A percentile compares a stretch with the other conserved stretches of the same genome.
These are phyloP conservation scores for Ophiodon elongatus DNA, from an alignment of 2,113 vertebrate genomes.

Conservation along the genomic window DNA sequence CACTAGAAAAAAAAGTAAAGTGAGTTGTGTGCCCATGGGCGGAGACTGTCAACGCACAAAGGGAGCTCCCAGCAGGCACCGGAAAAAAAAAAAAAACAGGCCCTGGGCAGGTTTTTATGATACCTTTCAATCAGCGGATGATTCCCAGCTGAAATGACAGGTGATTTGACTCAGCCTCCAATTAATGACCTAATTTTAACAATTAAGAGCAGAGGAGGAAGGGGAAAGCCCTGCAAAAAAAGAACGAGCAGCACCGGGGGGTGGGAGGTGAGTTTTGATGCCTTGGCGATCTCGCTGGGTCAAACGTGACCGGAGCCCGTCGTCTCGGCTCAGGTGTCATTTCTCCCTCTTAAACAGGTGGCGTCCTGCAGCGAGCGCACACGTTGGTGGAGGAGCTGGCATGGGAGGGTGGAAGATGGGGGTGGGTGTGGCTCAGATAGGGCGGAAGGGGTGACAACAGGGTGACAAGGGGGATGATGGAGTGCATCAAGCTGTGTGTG, in stretches of 20 bases:
- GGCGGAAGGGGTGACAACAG: constrained; percentile 57
- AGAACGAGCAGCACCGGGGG: constrained; percentile 10
- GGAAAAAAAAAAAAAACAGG: constrained; percentile 54
- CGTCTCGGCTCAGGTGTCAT: constrained; percentile 35
- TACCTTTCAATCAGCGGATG: constrained; percentile 84
- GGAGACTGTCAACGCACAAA: constrained; percentile 72
- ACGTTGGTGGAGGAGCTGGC: constrained; percentile 35
- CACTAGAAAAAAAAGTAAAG: constrained; percentile 51
- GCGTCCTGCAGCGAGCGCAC: constrained; percentile 43
- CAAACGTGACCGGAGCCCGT: constrained; percentile 39
- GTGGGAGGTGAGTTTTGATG: constrained; percentile 48
- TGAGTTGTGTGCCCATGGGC: constrained; percentile 75
- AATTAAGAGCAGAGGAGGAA: constrained; percentile 82
- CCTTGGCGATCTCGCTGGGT: constrained; percentile 20
- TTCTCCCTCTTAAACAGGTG: constrained; percentile 43
- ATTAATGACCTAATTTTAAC: constrained; percentile 87
- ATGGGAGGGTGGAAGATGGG: constrained; percentile 13
- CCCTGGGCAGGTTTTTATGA: constrained; percentile 80
- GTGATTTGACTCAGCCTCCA: constrained; percentile 83
- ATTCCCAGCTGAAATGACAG: constrained; percentile 84
- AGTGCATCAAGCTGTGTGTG: constrained; percentile 75
- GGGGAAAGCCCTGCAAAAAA: constrained; percentile 62
- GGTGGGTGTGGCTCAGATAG: constrained; percentile 50
- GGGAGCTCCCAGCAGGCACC: constrained; percentile 74
- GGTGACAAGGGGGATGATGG: constrained; percentile 81